A percentile compares a stretch with the other conserved stretches of the same genome.
phyloP scores from a whole-genome alignment of 1,140 invertebrate species.

The Caenorhabditis latens region DNA sequence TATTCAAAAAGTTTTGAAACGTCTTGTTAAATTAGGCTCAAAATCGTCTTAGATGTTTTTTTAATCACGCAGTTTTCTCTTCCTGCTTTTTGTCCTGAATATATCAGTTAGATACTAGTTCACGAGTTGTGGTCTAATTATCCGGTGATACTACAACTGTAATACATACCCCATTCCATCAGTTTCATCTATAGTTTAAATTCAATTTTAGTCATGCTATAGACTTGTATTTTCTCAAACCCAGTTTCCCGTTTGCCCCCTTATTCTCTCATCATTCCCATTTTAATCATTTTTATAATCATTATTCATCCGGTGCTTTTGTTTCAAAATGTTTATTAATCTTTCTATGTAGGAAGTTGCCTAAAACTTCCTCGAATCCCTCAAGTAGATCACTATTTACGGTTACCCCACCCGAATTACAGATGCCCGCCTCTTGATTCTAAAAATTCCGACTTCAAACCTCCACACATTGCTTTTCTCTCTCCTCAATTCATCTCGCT shows the following conservation, averaged over 20 bases:
- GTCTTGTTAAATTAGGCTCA: not conserved
- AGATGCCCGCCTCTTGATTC: constrained; percentile 17
- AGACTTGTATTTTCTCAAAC: not conserved
- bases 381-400: constrained; percentile 31
- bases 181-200: not conserved
- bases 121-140: constrained; percentile 37
- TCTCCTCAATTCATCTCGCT: constrained; percentile 1
- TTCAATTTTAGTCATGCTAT: not conserved
- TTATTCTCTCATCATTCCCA: not conserved
- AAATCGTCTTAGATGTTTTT: not conserved
- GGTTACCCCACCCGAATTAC: not conserved
- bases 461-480: constrained; percentile 2
- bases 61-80: not conserved
- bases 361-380: not conserved
- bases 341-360: not conserved
- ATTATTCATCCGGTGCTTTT: not conserved
- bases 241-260: not conserved
- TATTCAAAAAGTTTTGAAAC: not conserved
- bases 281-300: not conserved
- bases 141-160: constrained; percentile 39
- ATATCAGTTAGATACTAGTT: not conserved
- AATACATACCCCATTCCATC: not conserved
- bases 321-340: not conserved
- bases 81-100: too few relatives aligned
- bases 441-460: not conserved